These are phyloP conservation scores for Urophycis tenuis DNA, from an alignment of 2,797 vertebrate genomes.

Conservation along the genomic window DNA sequence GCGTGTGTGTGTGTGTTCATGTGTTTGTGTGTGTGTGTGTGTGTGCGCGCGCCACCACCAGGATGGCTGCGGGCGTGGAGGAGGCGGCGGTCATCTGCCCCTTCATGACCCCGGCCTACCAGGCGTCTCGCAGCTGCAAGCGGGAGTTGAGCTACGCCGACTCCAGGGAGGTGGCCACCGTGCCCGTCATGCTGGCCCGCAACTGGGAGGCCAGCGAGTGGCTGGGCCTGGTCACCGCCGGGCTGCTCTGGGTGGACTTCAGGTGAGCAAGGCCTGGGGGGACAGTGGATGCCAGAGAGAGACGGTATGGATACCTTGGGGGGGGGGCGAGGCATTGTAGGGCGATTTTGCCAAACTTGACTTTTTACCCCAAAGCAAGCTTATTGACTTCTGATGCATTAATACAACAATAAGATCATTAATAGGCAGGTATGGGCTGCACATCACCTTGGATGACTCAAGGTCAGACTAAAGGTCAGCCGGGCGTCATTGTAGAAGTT, in stretches of 20 bases:
- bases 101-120: conserved; percentile 56
- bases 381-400: not conserved
- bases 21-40: not conserved
- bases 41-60: conserved; percentile 19
- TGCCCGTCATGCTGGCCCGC: conserved; percentile 52
- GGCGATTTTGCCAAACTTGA: too few species aligned
- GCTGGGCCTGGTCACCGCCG: conserved; percentile 58
- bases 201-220: conserved; percentile 63
- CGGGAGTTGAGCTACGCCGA: conserved; percentile 60
- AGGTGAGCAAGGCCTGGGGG: conserved; percentile 40
- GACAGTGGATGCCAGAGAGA: not conserved
- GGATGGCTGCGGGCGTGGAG: conserved; percentile 60
- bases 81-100: conserved; percentile 54
- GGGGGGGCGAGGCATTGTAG: not conserved
- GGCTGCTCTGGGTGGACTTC: conserved; percentile 59
- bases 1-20: not conserved
- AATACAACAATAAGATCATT: too few species aligned
- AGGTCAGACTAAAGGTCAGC: too few species aligned
- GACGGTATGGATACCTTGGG: not conserved
- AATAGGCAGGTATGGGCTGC: not conserved
- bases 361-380: not conserved
- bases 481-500: too few species aligned
- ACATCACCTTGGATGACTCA: not conserved
- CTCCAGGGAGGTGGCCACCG: conserved; percentile 39
- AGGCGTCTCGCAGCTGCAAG: conserved; percentile 59